phyloP scores from a whole-genome alignment of 2,888 invertebrate species.

The Melieria picta region DNA sequence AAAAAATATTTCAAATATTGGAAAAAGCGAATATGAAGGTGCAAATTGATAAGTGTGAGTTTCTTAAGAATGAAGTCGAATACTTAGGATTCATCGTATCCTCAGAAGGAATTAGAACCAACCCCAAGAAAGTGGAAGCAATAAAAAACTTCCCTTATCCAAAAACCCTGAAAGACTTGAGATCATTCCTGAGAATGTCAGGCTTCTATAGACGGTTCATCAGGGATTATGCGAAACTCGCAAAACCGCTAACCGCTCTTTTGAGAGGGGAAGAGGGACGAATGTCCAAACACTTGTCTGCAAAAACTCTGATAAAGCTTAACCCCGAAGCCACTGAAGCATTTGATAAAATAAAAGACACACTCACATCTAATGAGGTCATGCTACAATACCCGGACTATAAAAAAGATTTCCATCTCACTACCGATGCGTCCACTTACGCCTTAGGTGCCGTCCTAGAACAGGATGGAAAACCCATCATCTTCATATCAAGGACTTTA shows the following conservation, averaged over 20 bases:
- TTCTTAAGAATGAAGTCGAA: conserved; percentile 29
- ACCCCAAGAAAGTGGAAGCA: conserved; percentile 21
- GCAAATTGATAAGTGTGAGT: conserved; percentile 18
- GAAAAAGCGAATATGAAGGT: conserved; percentile 29
- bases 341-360: conserved; percentile 19
- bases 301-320: background rate
- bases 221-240: conserved; percentile 25
- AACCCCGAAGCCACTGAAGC: conserved; percentile 9
- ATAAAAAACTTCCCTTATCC: conserved; percentile 23
- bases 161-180: conserved; percentile 37
- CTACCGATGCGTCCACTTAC: conserved; percentile 51
- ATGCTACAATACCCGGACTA: conserved; percentile 23
- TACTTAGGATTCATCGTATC: conserved; percentile 22
- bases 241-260: conserved; percentile 1
- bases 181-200: conserved; percentile 39
- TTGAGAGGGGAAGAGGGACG: conserved; percentile 30
- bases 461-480: conserved; percentile 44
- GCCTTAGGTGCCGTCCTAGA: conserved; percentile 50
- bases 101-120: conserved; percentile 13
- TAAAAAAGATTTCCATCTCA: conserved; percentile 18
- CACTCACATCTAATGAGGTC: conserved; percentile 15
- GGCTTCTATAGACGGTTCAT: conserved; percentile 28
- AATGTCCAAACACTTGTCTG: conserved; percentile 2
- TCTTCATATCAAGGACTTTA: conserved; percentile 33
- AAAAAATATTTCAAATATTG: conserved; percentile 10